A percentile compares a stretch with the other conserved stretches of the same genome.
Evolutionary conservation across 2,113 vertebrate genomes (phyloP).

Genomic region (Tonatia bakeri): DNA sequence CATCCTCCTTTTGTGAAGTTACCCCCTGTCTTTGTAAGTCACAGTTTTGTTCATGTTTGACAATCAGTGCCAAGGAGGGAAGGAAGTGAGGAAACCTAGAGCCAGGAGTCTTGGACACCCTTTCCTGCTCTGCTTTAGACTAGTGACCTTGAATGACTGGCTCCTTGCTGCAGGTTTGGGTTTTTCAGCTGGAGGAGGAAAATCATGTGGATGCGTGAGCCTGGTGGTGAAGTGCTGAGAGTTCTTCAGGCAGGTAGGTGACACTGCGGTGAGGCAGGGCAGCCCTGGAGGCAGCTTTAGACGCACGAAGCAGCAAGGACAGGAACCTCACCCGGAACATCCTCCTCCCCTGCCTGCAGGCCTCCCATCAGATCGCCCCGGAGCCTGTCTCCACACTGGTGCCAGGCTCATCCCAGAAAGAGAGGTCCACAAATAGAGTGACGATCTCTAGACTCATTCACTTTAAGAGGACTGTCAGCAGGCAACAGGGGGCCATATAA

Average conservation of each 20-base stretch:
- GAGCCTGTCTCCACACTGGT: constrained; percentile 23
- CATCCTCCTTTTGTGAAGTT: background rate
- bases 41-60: background rate
- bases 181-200: background rate
- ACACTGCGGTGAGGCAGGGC: background rate
- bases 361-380: background rate
- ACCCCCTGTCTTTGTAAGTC: background rate
- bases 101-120: background rate
- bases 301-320: background rate
- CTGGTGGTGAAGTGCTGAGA: background rate
- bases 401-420: constrained; percentile 37
- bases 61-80: background rate
- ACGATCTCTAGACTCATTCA: background rate
- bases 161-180: background rate
- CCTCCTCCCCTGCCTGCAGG: background rate
- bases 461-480: background rate
- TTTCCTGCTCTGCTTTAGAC: background rate
- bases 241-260: background rate
- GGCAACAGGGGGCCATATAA: background rate
- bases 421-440: background rate
- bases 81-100: background rate
- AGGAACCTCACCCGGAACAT: background rate
- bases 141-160: background rate
- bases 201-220: fast-evolving
- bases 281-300: background rate